These are phyloP conservation scores for Spinus pinus DNA, from an alignment of 2,797 vertebrate species.

Conservation along the genomic window DNA sequence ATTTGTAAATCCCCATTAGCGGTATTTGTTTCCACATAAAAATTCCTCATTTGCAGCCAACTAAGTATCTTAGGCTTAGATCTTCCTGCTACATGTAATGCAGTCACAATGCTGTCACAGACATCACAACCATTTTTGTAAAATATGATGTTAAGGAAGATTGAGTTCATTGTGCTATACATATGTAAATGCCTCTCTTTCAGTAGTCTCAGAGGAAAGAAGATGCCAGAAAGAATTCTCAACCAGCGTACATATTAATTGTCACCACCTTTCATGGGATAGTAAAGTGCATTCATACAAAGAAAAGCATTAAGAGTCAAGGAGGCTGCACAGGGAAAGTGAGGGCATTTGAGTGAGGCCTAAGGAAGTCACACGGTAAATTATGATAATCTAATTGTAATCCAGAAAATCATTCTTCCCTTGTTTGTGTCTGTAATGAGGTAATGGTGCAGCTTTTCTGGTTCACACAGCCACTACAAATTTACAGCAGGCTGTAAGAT, in stretches of 20 bases:
- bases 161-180: slow-evolving; percentile 63
- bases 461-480: neutral
- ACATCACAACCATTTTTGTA: slow-evolving; percentile 64
- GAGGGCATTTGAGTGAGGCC: slow-evolving; percentile 8
- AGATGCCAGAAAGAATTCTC: slow-evolving; percentile 53
- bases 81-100: slow-evolving; percentile 52
- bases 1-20: slow-evolving; percentile 26
- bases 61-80: slow-evolving; percentile 55
- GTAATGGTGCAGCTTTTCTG: neutral
- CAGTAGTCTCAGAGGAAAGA: slow-evolving; percentile 35
- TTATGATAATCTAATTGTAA: neutral
- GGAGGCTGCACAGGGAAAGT: neutral
- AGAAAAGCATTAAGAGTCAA: neutral
- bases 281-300: slow-evolving; percentile 14
- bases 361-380: neutral
- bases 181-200: slow-evolving; percentile 66
- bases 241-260: slow-evolving; percentile 32
- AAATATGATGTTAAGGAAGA: slow-evolving; percentile 65
- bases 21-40: slow-evolving; percentile 51
- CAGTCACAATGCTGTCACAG: slow-evolving; percentile 59
- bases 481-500: neutral
- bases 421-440: slow-evolving; percentile 11
- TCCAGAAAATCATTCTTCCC: slow-evolving; percentile 7
- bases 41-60: slow-evolving; percentile 69
- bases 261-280: slow-evolving; percentile 26